These are phyloP conservation scores for Phoebastria nigripes DNA, from an alignment of 2,797 vertebrate genomes.

Conservation along the genomic window DNA sequence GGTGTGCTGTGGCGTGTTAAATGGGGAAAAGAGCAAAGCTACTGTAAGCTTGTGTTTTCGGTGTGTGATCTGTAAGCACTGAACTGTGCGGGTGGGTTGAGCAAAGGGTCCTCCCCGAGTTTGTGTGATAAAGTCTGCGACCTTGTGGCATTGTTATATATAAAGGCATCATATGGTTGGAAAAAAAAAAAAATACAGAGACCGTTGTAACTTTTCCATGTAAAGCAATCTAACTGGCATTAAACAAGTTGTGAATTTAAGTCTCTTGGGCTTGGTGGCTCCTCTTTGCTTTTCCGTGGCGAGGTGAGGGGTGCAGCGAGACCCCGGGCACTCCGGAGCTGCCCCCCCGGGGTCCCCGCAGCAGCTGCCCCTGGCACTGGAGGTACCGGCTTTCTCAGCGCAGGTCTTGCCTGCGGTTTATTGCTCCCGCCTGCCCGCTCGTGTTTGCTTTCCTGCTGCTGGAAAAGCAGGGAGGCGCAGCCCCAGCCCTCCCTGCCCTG, in stretches of 20 bases:
- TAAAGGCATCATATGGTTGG: background rate
- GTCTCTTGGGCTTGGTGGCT: background rate
- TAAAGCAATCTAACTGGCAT: conserved; percentile 33
- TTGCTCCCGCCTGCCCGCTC: background rate
- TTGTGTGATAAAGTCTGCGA: background rate
- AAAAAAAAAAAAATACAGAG: background rate
- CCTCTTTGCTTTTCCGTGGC: accelerated
- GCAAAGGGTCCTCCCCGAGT: background rate
- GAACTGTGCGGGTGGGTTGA: background rate
- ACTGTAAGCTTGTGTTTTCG: background rate
- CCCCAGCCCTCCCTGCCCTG: background rate
- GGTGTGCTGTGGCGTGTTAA: background rate
- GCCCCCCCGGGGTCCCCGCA: background rate
- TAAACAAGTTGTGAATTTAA: conserved; percentile 46
- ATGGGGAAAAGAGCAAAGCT: background rate
- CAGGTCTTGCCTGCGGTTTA: background rate
- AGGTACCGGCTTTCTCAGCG: accelerated
- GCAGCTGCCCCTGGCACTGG: background rate
- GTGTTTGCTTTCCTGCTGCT: background rate
- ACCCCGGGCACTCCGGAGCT: accelerated
- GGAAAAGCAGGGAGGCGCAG: background rate
- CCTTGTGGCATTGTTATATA: background rate
- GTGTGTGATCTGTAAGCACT: background rate
- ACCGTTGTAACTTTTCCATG: background rate
- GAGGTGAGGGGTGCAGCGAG: accelerated